phyloP scores from a whole-genome alignment of 2,113 vertebrate species.

The Oxyura jamaicensis region DNA sequence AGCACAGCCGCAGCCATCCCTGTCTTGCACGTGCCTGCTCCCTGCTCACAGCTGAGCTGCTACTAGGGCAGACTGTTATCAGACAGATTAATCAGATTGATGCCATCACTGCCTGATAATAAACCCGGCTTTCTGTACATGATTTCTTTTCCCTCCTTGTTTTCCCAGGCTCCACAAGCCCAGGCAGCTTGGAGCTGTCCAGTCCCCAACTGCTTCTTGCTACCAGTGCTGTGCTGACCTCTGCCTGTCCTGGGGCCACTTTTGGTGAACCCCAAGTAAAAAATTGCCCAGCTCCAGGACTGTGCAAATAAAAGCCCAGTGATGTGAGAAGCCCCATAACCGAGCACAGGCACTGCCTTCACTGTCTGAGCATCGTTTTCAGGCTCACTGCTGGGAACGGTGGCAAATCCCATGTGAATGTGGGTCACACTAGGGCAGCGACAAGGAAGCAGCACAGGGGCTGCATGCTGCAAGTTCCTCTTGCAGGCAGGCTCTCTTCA shows the following conservation, averaged over 20 bases:
- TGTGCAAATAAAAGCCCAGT: not conserved
- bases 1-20: not conserved
- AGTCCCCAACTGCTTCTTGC: rapidly evolving
- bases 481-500: not conserved
- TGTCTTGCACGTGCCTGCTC: not conserved
- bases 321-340: not conserved
- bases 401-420: not conserved
- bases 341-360: rapidly evolving
- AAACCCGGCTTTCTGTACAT: not conserved
- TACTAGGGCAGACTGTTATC: not conserved
- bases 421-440: not conserved
- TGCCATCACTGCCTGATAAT: not conserved
- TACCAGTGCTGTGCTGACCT: not conserved
- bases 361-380: rapidly evolving
- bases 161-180: not conserved
- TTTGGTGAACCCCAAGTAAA: not conserved
- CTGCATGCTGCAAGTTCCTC: not conserved
- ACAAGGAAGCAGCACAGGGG: not conserved
- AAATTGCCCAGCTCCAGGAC: not conserved
- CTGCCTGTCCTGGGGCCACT: not conserved
- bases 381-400: not conserved
- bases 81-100: not conserved
- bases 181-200: not conserved
- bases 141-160: not conserved
- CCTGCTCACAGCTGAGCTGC: not conserved